phyloP scores from a whole-genome alignment of 2,113 vertebrate species.

The Rhinogobius similis region DNA sequence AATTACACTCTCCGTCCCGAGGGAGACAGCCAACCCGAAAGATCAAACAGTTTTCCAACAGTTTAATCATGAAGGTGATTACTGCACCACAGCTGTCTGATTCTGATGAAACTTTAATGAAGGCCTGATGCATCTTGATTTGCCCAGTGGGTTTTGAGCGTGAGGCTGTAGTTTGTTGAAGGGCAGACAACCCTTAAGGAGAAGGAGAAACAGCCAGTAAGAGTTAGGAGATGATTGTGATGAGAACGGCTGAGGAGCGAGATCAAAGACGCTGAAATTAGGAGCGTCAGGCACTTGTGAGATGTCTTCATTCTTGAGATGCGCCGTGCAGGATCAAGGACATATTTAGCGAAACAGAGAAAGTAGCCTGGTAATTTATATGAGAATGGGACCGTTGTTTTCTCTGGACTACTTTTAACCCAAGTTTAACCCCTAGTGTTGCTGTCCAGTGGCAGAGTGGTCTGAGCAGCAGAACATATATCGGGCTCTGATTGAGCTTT shows the following conservation, averaged over 20 bases:
- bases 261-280: conserved; percentile 65
- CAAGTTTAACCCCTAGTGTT: conserved; percentile 14
- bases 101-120: conserved; percentile 27
- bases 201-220: conserved; percentile 1
- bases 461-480: too few relatives aligned
- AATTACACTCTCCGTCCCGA: not conserved
- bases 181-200: conserved; percentile 45
- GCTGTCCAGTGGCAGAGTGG: too few relatives aligned
- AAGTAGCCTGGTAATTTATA: conserved; percentile 40
- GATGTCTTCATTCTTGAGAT: conserved; percentile 54
- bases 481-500: too few relatives aligned
- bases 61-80: not conserved
- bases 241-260: conserved; percentile 29
- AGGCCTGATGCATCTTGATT: conserved; percentile 7
- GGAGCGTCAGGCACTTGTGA: conserved; percentile 45
- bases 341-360: conserved; percentile 41
- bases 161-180: conserved; percentile 50
- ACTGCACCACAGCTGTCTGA: conserved; percentile 12
- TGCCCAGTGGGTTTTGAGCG: conserved; percentile 12
- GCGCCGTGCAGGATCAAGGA: conserved; percentile 61
- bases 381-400: conserved; percentile 22
- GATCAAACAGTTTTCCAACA: not conserved
- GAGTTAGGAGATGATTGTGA: conserved; percentile 39
- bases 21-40: not conserved
- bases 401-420: conserved; percentile 18